These are phyloP conservation scores for Oceanites oceanicus DNA, from an alignment of 2,113 vertebrate genomes.

Conservation along the genomic window DNA sequence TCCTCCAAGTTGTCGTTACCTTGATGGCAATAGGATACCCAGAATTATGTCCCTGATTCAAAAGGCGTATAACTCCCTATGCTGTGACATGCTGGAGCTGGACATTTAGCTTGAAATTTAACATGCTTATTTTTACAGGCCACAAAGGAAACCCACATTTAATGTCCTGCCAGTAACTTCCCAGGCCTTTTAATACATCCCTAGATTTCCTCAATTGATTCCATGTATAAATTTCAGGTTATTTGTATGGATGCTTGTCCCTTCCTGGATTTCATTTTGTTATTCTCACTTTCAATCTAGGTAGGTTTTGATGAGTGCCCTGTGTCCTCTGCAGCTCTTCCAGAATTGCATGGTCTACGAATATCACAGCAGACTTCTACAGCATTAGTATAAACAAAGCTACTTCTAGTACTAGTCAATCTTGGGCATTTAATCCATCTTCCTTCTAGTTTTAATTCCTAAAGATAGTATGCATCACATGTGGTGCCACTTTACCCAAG, in stretches of 20 bases:
- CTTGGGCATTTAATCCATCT: not conserved
- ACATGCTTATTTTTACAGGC: not conserved
- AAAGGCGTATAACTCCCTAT: not conserved
- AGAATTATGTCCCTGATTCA: not conserved
- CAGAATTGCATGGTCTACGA: not conserved
- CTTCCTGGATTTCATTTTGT: not conserved
- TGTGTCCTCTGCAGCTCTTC: not conserved
- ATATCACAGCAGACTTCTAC: not conserved
- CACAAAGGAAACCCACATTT: not conserved
- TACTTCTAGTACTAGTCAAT: not conserved
- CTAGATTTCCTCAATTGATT: not conserved
- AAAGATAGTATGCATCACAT: not conserved
- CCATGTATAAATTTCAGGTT: not conserved
- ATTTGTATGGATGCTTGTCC: not conserved
- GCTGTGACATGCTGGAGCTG: not conserved
- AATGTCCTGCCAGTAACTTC: not conserved
- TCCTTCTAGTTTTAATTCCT: not conserved
- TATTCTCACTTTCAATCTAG: not conserved
- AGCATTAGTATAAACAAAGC: not conserved
- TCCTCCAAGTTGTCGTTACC: not conserved
- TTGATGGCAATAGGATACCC: not conserved
- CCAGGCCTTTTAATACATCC: not conserved
- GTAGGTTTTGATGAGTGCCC: not conserved
- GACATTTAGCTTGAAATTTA: not conserved
- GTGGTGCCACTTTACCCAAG: not conserved